A percentile compares a stretch with the other conserved stretches of the same genome.
These are phyloP conservation scores for Pyrgilauda ruficollis DNA, from an alignment of 2,113 vertebrate genomes.

Conservation along the genomic window DNA sequence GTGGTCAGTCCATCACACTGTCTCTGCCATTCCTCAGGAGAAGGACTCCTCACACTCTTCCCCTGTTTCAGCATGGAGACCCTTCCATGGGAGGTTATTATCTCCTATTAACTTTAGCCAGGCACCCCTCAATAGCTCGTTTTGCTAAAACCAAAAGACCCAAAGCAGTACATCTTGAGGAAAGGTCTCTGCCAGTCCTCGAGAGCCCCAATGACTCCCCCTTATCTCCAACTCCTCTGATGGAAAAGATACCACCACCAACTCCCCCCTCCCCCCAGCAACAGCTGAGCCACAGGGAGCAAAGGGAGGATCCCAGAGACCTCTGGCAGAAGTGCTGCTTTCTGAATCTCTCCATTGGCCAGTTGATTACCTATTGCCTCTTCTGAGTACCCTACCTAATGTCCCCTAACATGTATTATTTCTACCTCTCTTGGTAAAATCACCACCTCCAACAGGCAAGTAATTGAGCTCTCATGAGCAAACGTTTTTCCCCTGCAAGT, in stretches of 20 bases:
- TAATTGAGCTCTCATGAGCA: neutral
- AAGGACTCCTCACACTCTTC: no score
- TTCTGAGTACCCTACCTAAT: neutral
- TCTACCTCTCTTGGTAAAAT: neutral
- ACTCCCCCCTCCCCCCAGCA: neutral
- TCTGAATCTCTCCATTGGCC: neutral
- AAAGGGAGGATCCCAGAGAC: neutral
- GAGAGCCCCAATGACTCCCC: neutral
- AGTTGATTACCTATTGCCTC: neutral
- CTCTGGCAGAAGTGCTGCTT: neutral
- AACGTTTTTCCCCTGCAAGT: neutral
- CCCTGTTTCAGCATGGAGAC: neutral
- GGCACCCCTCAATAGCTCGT: neutral
- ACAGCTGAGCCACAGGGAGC: neutral
- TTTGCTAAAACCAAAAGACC: neutral
- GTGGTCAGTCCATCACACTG: no score
- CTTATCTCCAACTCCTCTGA: neutral
- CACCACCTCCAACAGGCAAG: neutral
- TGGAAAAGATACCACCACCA: neutral
- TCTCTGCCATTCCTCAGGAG: no score
- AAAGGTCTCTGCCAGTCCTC: neutral
- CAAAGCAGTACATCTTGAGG: neutral
- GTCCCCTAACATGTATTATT: neutral
- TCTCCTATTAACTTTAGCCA: neutral
- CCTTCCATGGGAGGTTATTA: neutral